Base-by-base conservation (phyloP, 2,888 invertebrate species). In the Orthosia incerta region DNA sequence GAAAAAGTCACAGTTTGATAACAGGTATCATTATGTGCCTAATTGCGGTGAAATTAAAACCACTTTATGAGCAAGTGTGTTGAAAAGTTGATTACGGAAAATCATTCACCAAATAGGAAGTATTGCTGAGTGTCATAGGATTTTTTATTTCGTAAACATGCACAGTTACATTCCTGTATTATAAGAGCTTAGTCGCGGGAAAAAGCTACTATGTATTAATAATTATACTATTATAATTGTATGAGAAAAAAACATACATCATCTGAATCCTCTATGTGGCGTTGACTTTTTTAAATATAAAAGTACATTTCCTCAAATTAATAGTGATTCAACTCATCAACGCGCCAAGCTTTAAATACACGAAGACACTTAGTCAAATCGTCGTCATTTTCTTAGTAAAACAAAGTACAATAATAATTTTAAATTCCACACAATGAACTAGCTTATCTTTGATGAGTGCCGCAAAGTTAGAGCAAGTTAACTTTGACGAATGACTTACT, bases 401-500 rank as follows among this genome's bases (percentile, higher is more conserved):
- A 67, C 23, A 56, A 60, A 67, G 31, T 67, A 67, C 15, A 45
- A 20, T 18, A 76, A 76, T 81, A 11, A 81, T 64, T 64, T 60
- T 48, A 51, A 61, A 71, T 64, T 67, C 50, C 16, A 56, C 64
- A 51, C 70, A 59, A 74, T 64, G 26, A 74, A 83, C 77, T 84
- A 85, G 78, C 81, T 76, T 79, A 84, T 80, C 79, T 72, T 56
- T 78, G 69, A 80, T 79, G 87, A 78, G 78, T 86, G 80, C 26
- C 62, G 53, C 62, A 84, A 87, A 87, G 86, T 88, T 75, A 39
- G 63, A 67, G 55, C 71, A 79, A 86, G 79, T 85, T 87, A 82
- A 86, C 82, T 89, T 87, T 85, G 83, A 85, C 79, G 81, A 82
- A 82, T 76, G 81, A 79, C 84, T 82, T 81, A 76, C 65, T 71